These are phyloP conservation scores for Chrysogorgia sp. DNA, from an alignment of 92 coral and sea anemone genomes.

Conservation along the genomic window DNA sequence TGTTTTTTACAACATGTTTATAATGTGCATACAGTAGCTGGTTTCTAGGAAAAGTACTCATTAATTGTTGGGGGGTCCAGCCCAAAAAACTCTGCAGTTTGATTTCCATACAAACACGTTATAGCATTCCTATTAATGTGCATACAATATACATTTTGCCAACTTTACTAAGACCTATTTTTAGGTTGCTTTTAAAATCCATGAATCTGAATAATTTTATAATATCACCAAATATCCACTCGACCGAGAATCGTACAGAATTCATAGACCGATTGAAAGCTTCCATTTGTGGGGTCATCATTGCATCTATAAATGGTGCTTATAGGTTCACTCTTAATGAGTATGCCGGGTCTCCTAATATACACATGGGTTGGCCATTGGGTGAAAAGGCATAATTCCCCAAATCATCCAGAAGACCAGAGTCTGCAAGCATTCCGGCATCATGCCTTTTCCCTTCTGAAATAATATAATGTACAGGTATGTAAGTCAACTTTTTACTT, in stretches of 20 bases:
- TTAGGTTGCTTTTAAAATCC: constrained; percentile 44
- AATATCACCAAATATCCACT: constrained; percentile 25
- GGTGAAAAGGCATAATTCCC: constrained; percentile 22
- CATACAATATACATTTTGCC: constrained; percentile 48
- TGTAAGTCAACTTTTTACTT: too few species aligned
- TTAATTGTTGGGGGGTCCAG: constrained; percentile 33
- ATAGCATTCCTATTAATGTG: constrained; percentile 35
- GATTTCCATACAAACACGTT: constrained; percentile 41
- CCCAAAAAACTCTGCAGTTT: neutral
- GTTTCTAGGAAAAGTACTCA: constrained; percentile 17
- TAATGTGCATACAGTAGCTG: too few species aligned
- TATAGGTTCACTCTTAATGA: constrained; percentile 41
- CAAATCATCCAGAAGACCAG: constrained; percentile 41
- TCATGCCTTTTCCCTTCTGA: constrained; percentile 19
- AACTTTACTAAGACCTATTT: constrained; percentile 36
- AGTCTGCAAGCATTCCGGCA: constrained; percentile 37
- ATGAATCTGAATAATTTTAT: constrained; percentile 22
- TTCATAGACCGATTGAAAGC: constrained; percentile 36
- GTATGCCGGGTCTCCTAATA: constrained; percentile 46
- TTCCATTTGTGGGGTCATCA: constrained; percentile 26
- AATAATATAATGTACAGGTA: too few species aligned
- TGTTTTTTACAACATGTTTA: too few species aligned
- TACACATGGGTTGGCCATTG: constrained; percentile 31
- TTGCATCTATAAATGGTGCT: constrained; percentile 28
- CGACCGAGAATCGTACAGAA: constrained; percentile 20